phyloP scores from a whole-genome alignment of 92 coral and sea anemone species.

The Porites cylindrica region DNA sequence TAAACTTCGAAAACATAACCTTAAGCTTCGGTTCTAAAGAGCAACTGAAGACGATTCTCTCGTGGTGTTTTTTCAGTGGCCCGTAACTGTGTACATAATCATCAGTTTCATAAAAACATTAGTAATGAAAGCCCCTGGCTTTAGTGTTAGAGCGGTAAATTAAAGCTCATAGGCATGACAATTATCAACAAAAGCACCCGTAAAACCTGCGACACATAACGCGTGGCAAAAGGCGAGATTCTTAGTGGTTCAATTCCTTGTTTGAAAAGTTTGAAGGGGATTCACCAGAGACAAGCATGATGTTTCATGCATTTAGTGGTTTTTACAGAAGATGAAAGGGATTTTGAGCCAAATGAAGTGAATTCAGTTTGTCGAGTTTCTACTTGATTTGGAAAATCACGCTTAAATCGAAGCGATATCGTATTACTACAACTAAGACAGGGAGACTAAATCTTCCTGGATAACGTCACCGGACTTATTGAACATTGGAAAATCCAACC shows the following conservation, averaged over 20 bases:
- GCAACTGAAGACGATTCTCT: no score
- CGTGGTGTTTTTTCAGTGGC: no score
- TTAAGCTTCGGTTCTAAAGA: no score
- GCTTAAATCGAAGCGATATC: background rate
- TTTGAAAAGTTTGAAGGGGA: background rate
- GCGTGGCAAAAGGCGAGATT: background rate
- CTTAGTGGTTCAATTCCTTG: background rate
- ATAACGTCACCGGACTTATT: background rate
- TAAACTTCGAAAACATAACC: background rate
- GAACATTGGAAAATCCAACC: background rate
- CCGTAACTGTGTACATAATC: no score
- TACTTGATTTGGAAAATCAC: background rate
- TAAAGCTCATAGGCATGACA: background rate
- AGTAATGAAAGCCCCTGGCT: no score
- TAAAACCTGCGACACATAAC: constrained; percentile 7
- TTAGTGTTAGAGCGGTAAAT: no score
- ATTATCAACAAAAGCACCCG: constrained; percentile 10
- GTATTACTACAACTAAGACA: background rate
- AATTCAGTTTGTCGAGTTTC: background rate
- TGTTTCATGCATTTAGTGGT: background rate
- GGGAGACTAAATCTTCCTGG: background rate
- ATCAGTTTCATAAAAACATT: background rate
- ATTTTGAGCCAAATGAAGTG: background rate
- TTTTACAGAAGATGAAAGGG: background rate
- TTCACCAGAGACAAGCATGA: background rate